phyloP scores from a whole-genome alignment of 2,113 vertebrate species.

The Tupaia tana region DNA sequence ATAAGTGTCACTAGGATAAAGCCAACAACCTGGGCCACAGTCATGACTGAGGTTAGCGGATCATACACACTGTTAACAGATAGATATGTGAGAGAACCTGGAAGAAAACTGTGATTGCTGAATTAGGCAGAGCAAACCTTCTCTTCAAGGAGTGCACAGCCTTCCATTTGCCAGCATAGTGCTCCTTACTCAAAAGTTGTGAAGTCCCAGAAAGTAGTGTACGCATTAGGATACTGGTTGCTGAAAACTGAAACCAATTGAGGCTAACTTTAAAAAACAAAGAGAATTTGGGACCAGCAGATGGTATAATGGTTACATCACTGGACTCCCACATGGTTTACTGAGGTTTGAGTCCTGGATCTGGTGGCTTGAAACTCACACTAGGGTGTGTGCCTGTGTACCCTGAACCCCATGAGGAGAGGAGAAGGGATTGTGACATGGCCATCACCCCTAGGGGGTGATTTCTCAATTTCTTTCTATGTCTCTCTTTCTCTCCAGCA shows the following conservation, averaged over 20 bases:
- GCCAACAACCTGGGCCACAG: neutral
- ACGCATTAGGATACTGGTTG: neutral
- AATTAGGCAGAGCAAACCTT: neutral
- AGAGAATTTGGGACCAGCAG: neutral
- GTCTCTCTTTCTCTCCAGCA: too few relatives aligned
- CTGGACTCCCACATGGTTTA: too few relatives aligned
- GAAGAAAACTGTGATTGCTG: neutral
- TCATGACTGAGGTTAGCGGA: neutral
- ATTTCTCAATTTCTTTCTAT: too few relatives aligned
- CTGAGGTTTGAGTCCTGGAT: too few relatives aligned
- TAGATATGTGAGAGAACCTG: neutral
- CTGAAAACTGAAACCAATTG: neutral
- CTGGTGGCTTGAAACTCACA: too few relatives aligned
- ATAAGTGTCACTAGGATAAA: neutral
- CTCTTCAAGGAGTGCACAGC: neutral
- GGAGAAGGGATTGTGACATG: too few relatives aligned
- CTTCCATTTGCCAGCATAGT: neutral
- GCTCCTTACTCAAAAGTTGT: neutral
- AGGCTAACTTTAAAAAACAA: neutral
- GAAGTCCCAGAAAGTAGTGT: neutral
- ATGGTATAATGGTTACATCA: too few relatives aligned
- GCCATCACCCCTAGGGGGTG: too few relatives aligned
- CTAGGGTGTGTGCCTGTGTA: too few relatives aligned
- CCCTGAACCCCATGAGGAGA: too few relatives aligned
- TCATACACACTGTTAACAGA: neutral